phyloP scores from a whole-genome alignment of 2,113 vertebrate genomes.

The Nibea albiflora region DNA sequence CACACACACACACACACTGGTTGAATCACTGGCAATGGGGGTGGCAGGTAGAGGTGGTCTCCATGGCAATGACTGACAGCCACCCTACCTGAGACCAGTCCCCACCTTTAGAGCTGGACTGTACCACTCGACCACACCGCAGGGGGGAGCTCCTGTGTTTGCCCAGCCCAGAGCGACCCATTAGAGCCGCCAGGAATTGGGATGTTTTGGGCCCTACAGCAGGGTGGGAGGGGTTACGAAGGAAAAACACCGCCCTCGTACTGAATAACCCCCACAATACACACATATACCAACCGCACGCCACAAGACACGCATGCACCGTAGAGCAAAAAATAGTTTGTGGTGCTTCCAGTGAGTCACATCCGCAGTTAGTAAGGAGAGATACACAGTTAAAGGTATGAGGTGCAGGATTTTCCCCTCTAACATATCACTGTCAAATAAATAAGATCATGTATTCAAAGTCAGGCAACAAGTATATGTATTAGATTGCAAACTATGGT shows the following conservation, averaged over 20 bases:
- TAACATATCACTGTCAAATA: constrained; percentile 31
- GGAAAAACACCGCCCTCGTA: constrained; percentile 49
- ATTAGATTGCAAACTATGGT: background rate
- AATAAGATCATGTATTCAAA: background rate
- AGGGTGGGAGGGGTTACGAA: constrained; percentile 74
- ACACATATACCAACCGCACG: constrained; percentile 36
- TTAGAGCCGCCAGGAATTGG: constrained; percentile 83
- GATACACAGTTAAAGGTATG: constrained; percentile 62
- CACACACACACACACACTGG: constrained; percentile 40
- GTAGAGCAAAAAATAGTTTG: constrained; percentile 18
- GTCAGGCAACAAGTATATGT: background rate
- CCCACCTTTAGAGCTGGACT: constrained; percentile 83
- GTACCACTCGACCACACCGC: constrained; percentile 77
- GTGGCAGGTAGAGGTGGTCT: constrained; percentile 77
- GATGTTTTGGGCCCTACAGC: constrained; percentile 79
- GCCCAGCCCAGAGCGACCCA: constrained; percentile 82
- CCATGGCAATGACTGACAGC: constrained; percentile 81
- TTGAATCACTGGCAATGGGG: constrained; percentile 63
- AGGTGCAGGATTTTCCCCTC: constrained; percentile 44
- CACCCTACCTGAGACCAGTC: constrained; percentile 83
- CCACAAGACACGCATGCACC: constrained; percentile 61
- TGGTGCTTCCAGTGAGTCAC: constrained; percentile 36
- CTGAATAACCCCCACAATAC: constrained; percentile 39
- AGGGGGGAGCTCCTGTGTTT: constrained; percentile 81
- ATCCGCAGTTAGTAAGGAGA: constrained; percentile 50